Evolutionary conservation across 1,140 invertebrate species (phyloP), one percentile per base, ranked within the genome.

Genomic region (Caerostris extrusa): DNA sequence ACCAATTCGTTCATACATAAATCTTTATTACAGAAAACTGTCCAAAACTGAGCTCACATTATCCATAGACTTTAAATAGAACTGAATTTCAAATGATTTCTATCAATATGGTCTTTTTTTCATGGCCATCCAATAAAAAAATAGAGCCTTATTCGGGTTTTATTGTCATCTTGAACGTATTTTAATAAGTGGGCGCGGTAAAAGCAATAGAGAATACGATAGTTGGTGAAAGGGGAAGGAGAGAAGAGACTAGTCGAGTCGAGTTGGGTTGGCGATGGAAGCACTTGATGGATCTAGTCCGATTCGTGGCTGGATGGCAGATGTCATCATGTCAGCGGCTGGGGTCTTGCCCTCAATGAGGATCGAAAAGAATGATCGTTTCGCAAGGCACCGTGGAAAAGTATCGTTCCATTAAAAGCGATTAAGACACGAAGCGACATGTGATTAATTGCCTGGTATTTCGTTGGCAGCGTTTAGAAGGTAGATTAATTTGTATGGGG

Each of bases 211-310:
- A 87, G 82, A 83, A 57, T 87, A 19, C 56, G 53, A 34, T 64
- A 14, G 61, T 64, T 64, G 12, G 17, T 64, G 34, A 71, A 19
- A 10, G 50, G n/a, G 50, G 69, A 19, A n/a, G 7, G 34, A 50
- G 34, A 50, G 50, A 56, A 56, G 56, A n/a, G 34, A 34, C 34
- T 34, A 77, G 69, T 8, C 17, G 10, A 7, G 71, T 81, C 17
- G 71, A 81, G 71, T 34, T 10, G 14, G 10, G 34, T 34, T 55
- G 82, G 8, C 5, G 19, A 14, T 55, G 12, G 55, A 17, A 50
- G 53, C 90, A 91, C 90, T 91, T 91, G 90, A 91, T 91, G 60
- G 90, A 91, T 91, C 12, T 85, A 19, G 58, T 85, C 19, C 77
- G 90, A 56, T 83, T 91, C 81, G 1, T 19, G n/a, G 50, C 71